Conservation (phyloP, 1,140 invertebrate genomes). For the Dreissena polymorpha region DNA sequence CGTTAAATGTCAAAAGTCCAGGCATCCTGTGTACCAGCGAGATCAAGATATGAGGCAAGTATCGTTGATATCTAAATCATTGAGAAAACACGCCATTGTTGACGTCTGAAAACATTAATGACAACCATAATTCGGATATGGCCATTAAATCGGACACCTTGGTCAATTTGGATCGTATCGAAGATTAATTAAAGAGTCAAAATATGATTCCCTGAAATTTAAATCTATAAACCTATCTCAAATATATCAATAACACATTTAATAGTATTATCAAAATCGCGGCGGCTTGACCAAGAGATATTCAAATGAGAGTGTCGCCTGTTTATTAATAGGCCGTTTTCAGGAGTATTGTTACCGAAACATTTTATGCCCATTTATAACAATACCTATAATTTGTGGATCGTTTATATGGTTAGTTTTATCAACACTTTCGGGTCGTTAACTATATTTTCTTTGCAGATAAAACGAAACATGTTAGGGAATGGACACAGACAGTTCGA, state of each 20-base stretch:
- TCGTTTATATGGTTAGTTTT: constrained; percentile 42
- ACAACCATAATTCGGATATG: constrained; percentile 1
- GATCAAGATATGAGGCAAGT: too few relatives aligned
- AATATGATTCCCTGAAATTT: constrained; percentile 27
- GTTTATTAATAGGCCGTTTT: neutral
- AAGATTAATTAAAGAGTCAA: constrained; percentile 31
- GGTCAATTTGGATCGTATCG: neutral
- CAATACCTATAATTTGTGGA: constrained; percentile 32
- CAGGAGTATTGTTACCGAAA: constrained; percentile 11
- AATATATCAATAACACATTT: constrained; percentile 39
- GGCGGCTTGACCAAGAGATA: constrained; percentile 17
- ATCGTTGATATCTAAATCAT: constrained; percentile 5
- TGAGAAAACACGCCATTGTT: constrained; percentile 38
- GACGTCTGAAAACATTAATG: constrained; percentile 27
- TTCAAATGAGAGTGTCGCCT: constrained; percentile 25
- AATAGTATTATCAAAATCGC: constrained; percentile 33
- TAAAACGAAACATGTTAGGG: neutral
- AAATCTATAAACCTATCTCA: constrained; percentile 35
- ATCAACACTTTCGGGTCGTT: constrained; percentile 39
- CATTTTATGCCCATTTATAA: constrained; percentile 31
- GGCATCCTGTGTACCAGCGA: too few relatives aligned
- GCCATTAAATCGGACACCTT: constrained; percentile 40
- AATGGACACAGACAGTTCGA: neutral
- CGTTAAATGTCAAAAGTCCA: too few relatives aligned
- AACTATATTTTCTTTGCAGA: constrained; percentile 28